Evolutionary conservation across 2,113 vertebrate species (phyloP).

Genomic region (Rattus rattus): DNA sequence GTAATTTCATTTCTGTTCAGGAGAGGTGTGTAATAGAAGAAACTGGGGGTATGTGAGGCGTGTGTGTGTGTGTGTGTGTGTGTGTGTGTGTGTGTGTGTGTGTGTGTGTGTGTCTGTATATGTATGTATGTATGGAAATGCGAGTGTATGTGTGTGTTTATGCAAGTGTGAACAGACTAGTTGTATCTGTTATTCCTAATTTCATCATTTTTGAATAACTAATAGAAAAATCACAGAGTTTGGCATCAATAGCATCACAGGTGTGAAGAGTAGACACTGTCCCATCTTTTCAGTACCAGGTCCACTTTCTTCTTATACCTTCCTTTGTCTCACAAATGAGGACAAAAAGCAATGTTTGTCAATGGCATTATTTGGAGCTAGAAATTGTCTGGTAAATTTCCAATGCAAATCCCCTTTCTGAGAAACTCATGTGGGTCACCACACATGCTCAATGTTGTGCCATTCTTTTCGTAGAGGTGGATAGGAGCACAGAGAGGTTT

Average conservation of each 20-base stretch:
- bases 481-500: neutral
- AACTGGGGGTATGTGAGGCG: neutral
- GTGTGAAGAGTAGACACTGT: neutral
- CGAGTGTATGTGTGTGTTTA: no score
- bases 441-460: neutral
- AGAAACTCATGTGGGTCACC: neutral
- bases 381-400: no score
- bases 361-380: neutral
- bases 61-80: no score
- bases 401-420: neutral
- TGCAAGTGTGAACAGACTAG: neutral
- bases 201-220: neutral
- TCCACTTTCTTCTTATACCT: neutral
- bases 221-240: neutral
- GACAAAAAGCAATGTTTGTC: neutral
- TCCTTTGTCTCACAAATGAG: neutral
- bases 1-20: neutral
- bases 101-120: neutral
- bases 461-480: neutral
- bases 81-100: neutral
- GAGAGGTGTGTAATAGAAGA: neutral
- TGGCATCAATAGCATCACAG: neutral
- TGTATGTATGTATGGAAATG: neutral
- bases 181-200: neutral
- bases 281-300: neutral